Base-by-base conservation (phyloP, 2,113 vertebrate genomes). In the Megaceryle maxima region DNA sequence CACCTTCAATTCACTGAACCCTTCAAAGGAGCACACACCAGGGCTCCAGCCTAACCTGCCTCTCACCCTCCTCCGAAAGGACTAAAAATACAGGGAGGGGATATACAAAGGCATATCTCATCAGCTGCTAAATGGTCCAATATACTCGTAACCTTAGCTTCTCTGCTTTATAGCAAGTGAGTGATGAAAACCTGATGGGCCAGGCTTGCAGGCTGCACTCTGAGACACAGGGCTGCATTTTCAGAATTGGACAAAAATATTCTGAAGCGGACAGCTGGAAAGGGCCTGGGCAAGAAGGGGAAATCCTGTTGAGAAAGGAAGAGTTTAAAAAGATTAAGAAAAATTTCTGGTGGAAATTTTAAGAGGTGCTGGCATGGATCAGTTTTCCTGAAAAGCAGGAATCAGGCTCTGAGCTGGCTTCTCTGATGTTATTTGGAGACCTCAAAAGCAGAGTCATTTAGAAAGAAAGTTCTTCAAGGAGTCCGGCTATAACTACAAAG, bases 401-500 rank as follows among this genome's bases (percentile, higher is more conserved):
- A 93, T 91, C 14, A 11, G 53, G 92, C 88, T 96, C 16, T 64
- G 96, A 97, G 55, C 95, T 85, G 37, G 83, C 95, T 97, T 60
- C 77, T 94, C 90, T 92, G 94, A 94, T 88, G 91, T 90, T 97
- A 76, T 82, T 93, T 72, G 68, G 92, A 97, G 90, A 95, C 84
- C 81, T 96, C 85, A 95, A 95, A 97, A 96, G 95, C 78, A 97
- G 55, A 96, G 51, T 43, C 90, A 78, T 97, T 97, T 94, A 97
- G 79, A 94, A 96, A 98, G 89, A 84, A 96, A 95, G 94, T 97
- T 97, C 87, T 98, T 97, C 95, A 98, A 97, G 94, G 82, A 98
- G 92, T 92, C 91, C 92, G 94, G 93, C 95, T 96, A 94, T 96
- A 98, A 98, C 97, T 98, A 98, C 98, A 98, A 98, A 98, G 98